These are phyloP conservation scores for Mesorhabditis spiculigera DNA, from an alignment of 2,888 invertebrate species.

Conservation along the genomic window DNA sequence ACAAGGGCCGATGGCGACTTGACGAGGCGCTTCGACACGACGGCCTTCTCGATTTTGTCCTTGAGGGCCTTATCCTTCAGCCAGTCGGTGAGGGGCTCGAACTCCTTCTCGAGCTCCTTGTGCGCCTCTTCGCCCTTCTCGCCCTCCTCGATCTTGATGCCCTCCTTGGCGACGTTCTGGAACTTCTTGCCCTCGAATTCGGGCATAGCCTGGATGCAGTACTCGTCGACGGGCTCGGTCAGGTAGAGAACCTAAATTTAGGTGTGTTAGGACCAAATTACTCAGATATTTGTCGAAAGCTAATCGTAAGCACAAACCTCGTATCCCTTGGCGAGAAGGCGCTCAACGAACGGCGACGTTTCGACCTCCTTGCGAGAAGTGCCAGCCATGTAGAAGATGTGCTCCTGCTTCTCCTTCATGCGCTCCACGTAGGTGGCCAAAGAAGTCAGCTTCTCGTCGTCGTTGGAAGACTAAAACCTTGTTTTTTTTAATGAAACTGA, in stretches of 20 bases:
- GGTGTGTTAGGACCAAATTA: background rate
- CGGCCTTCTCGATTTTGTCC: constrained; percentile 70
- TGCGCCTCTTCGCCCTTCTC: constrained; percentile 67
- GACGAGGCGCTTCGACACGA: constrained; percentile 80
- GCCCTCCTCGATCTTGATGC: constrained; percentile 54
- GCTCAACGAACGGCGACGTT: constrained; percentile 88
- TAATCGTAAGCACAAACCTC: constrained; percentile 67
- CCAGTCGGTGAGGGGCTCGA: constrained; percentile 87
- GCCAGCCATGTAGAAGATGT: constrained; percentile 95
- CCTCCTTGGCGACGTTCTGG: constrained; percentile 99
- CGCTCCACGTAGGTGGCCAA: constrained; percentile 84
- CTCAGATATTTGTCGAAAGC: background rate
- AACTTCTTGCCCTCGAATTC: constrained; percentile 98
- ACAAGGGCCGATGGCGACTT: constrained; percentile 93
- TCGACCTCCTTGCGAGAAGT: constrained; percentile 78
- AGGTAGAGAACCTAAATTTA: constrained; percentile 74
- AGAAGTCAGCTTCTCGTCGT: constrained; percentile 68
- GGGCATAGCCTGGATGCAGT: constrained; percentile 88
- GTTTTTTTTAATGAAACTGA: constrained; percentile 7
- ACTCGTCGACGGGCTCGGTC: constrained; percentile 95
- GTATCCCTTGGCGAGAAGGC: constrained; percentile 84
- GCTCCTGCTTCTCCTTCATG: constrained; percentile 90
- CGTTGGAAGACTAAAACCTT: constrained; percentile 66
- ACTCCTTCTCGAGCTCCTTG: constrained; percentile 75
- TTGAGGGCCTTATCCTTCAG: constrained; percentile 72